A percentile compares a stretch with the other conserved stretches of the same genome.
Conservation (phyloP, 2,113 vertebrate species). For the Ramphastos sulfuratus region DNA sequence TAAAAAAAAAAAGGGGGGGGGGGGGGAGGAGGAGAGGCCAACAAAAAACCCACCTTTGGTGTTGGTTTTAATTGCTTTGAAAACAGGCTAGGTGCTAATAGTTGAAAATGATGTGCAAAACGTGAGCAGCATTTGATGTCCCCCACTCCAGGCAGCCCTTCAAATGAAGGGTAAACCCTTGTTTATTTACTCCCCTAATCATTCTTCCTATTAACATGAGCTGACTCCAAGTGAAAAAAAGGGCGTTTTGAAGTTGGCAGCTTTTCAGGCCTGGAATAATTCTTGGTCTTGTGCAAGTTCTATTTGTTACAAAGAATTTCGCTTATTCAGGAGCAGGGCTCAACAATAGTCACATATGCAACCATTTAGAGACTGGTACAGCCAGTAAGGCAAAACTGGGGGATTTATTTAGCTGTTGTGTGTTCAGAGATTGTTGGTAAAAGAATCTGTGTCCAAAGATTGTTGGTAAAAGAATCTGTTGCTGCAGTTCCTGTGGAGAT, state of each 20-base stretch:
- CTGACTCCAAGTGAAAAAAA: not conserved
- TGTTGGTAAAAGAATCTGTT: not conserved
- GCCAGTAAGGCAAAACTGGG: not conserved
- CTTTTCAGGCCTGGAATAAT: not conserved
- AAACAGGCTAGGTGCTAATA: not conserved
- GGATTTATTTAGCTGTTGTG: not conserved
- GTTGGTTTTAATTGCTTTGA: not conserved
- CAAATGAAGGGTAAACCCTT: not conserved
- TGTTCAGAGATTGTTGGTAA: not conserved
- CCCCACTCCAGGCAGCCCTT: not conserved
- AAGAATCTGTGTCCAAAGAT: not conserved
- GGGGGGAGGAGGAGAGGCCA: not conserved
- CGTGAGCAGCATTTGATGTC: not conserved
- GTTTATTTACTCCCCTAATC: not conserved
- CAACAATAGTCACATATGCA: constrained; percentile 6
- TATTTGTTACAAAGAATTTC: not conserved
- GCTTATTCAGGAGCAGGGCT: not conserved
- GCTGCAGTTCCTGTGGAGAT: not conserved
- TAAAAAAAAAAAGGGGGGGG: not conserved
- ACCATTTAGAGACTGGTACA: not conserved
- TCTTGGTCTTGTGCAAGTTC: not conserved
- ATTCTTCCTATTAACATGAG: not conserved
- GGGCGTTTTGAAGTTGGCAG: constrained; percentile 1
- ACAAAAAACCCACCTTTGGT: not conserved
- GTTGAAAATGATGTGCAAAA: not conserved